Evolutionary conservation across 2,113 vertebrate species (phyloP).

Genomic region (Eclectus roratus): DNA sequence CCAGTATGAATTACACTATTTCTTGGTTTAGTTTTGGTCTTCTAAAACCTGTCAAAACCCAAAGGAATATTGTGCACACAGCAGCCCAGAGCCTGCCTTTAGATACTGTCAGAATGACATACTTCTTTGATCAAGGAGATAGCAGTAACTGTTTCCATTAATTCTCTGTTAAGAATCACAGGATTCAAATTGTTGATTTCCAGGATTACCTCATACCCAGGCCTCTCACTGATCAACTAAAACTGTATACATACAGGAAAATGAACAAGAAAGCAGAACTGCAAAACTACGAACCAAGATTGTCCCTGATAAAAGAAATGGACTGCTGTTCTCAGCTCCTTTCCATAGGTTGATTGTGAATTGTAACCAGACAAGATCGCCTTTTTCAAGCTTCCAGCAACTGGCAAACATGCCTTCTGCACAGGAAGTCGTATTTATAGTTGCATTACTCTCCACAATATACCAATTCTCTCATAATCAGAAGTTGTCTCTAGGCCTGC

Average conservation of each 20-base stretch:
- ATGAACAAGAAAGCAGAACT: slow-evolving; percentile 2
- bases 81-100: not conserved
- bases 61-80: slow-evolving; percentile 14
- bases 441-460: slow-evolving; percentile 46
- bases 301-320: slow-evolving; percentile 3
- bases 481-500: not conserved
- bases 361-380: slow-evolving; percentile 56
- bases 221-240: slow-evolving; percentile 35
- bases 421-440: slow-evolving; percentile 66
- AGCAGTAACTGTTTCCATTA: slow-evolving; percentile 25
- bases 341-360: slow-evolving; percentile 64
- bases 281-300: not conserved
- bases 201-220: slow-evolving; percentile 31
- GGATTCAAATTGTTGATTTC: slow-evolving; percentile 1
- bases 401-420: slow-evolving; percentile 27
- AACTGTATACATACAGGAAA: not conserved
- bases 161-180: slow-evolving; percentile 21
- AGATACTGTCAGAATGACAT: not conserved
- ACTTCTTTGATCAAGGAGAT: slow-evolving; percentile 16
- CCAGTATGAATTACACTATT: not conserved
- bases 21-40: slow-evolving; percentile 1
- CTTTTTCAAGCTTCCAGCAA: slow-evolving; percentile 48
- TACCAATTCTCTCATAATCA: slow-evolving; percentile 37
- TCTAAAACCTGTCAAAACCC: not conserved
- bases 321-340: slow-evolving; percentile 8